A percentile compares a stretch with the other conserved stretches of the same genome.
These are phyloP conservation scores for Ceyx erithaca DNA, from an alignment of 2,797 vertebrate genomes.

Conservation along the genomic window DNA sequence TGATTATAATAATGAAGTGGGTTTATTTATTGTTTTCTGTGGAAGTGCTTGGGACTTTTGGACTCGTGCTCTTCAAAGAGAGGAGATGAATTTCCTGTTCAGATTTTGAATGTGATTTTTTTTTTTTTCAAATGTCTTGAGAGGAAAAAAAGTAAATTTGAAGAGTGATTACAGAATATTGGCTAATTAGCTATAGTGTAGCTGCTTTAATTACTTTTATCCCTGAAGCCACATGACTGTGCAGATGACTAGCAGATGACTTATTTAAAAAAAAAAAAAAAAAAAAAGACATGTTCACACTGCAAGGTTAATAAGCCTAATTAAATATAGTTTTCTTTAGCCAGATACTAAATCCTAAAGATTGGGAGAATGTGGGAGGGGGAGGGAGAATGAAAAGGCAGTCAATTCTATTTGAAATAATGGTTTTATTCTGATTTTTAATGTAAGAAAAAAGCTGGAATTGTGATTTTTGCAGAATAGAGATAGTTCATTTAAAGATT, in stretches of 20 bases:
- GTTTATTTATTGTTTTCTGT: constrained; percentile 59
- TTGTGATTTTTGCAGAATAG: constrained; percentile 32
- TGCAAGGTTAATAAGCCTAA: constrained; percentile 76
- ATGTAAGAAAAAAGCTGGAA: background rate
- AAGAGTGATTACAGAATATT: constrained; percentile 76
- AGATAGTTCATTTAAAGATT: constrained; percentile 18
- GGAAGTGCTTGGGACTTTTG: constrained; percentile 49
- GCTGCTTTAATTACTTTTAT: constrained; percentile 78
- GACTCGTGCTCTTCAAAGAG: background rate
- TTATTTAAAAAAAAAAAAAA: constrained; percentile 54
- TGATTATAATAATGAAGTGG: constrained; percentile 51
- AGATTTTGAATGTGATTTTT: constrained; percentile 54
- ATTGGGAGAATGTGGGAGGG: background rate
- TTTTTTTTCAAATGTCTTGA: constrained; percentile 65
- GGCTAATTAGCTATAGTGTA: constrained; percentile 77
- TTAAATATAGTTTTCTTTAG: constrained; percentile 68
- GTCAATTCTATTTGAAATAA: constrained; percentile 39
- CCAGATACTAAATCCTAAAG: constrained; percentile 63
- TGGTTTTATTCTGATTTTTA: constrained; percentile 40
- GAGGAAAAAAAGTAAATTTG: constrained; percentile 67
- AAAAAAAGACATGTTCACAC: constrained; percentile 63
- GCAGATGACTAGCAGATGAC: constrained; percentile 77
- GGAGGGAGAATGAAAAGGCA: background rate
- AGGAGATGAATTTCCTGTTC: constrained; percentile 47
- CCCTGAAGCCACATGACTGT: constrained; percentile 75